These are phyloP conservation scores for Thunnus thynnus DNA, from an alignment of 2,113 vertebrate genomes.

Conservation along the genomic window DNA sequence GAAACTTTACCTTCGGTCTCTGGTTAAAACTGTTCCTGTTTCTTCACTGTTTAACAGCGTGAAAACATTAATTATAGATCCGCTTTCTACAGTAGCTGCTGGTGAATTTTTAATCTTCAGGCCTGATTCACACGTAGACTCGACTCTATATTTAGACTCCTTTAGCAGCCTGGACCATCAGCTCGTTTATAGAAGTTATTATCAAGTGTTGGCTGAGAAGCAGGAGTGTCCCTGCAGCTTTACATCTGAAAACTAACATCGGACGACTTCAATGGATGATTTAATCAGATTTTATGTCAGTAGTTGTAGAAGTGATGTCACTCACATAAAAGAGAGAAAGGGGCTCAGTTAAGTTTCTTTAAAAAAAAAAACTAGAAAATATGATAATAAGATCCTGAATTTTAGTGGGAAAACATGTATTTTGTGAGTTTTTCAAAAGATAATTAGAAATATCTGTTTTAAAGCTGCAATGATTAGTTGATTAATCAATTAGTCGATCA, in stretches of 20 bases:
- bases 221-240: too few relatives aligned
- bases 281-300: background rate
- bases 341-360: too few relatives aligned
- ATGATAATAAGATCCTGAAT: too few relatives aligned
- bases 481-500: too few relatives aligned
- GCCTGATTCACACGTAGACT: background rate
- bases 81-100: background rate
- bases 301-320: background rate
- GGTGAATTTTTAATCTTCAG: constrained; percentile 20
- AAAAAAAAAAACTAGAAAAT: too few relatives aligned
- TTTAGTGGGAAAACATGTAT: too few relatives aligned
- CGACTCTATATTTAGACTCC: constrained; percentile 13
- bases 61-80: constrained; percentile 24
- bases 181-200: background rate
- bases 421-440: too few relatives aligned
- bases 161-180: too few relatives aligned
- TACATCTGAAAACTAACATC: background rate
- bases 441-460: too few relatives aligned
- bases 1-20: background rate
- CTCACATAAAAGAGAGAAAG: background rate
- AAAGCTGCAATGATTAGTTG: too few relatives aligned
- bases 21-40: too few relatives aligned
- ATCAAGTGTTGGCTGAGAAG: too few relatives aligned
- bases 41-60: background rate
- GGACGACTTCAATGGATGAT: constrained; percentile 6